Base-by-base conservation (phyloP, 2,888 invertebrate genomes). In the Resseliella maxima region DNA sequence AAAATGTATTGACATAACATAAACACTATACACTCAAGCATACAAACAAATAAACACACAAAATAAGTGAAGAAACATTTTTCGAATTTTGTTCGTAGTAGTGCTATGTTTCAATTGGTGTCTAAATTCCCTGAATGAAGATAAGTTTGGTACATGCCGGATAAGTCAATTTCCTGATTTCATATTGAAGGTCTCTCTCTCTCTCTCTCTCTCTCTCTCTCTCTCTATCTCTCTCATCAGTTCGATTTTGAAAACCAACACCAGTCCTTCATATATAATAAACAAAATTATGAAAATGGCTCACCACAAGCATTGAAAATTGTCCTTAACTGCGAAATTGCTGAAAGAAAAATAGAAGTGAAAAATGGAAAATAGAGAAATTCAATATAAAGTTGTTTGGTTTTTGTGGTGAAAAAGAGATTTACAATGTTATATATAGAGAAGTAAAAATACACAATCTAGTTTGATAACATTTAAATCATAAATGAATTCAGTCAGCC, bases 71-170 rank as follows among this genome's bases (percentile, higher is more conserved):
- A 72, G 50, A 50, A 50, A 50, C 18, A 50, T 50, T 72, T 72
- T 72, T n/a, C 31, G 10, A 31, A 18, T 72, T 31, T 72, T 27
- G 2, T 72, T 72, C 72, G 72, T 72, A 72, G 72, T 59, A 24
- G 59, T 72, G 31, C 31, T 72, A 10, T 72, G 35, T 72, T 72
- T 35, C 72, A 72, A 72, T 72, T 72, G 27, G 72, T 35, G 72
- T 72, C 72, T 72, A 72, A 72, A 10, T 18, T 72, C 18, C 72
- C 72, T n/a, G n/a, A 35, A 27, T 3, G 3, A 12, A 59, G 24
- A 27, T 27, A 41, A 41, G 6, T 8, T 50, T 50, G 50, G 24
- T 8, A 72, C 72, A 31, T 72, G 46, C 15, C 18, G 18, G 12
- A 50, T 50, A 35, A 72, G 72, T 10, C 72, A 72, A 15, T 59